Conservation (phyloP, 2,888 invertebrate genomes). For the Gortyna flavago region DNA sequence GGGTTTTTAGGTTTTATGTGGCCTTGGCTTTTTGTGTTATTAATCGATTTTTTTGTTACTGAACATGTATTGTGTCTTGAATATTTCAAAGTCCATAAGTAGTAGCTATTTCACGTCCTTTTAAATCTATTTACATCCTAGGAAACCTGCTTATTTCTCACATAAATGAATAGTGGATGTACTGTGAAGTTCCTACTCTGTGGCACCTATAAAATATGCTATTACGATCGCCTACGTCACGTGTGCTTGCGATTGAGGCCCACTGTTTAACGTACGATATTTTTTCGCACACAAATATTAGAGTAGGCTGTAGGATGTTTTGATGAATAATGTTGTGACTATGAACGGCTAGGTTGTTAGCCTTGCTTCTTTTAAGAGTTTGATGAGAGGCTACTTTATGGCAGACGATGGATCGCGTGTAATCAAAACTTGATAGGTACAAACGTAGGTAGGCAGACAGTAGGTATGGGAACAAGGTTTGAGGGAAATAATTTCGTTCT, state of each 20-base stretch:
- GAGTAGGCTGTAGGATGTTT: constrained; percentile 43
- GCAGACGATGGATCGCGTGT: neutral
- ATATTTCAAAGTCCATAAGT: neutral
- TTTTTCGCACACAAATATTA: constrained; percentile 60
- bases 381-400: constrained; percentile 44
- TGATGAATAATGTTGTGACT: constrained; percentile 53
- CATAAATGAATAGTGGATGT: constrained; percentile 8
- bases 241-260: constrained; percentile 54
- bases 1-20: neutral
- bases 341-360: constrained; percentile 44
- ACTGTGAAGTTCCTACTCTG: constrained; percentile 12
- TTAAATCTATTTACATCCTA: neutral
- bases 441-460: constrained; percentile 6
- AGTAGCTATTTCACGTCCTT: neutral
- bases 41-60: neutral
- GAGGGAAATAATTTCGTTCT: neutral
- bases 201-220: constrained; percentile 57
- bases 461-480: constrained; percentile 16
- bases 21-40: neutral
- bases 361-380: constrained; percentile 31
- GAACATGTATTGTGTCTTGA: neutral
- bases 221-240: constrained; percentile 60
- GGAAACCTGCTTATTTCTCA: neutral
- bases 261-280: constrained; percentile 56
- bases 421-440: constrained; percentile 21